Evolutionary conservation across 2,888 invertebrate genomes (phyloP).

Genomic region (Chloroclystis v-ata): DNA sequence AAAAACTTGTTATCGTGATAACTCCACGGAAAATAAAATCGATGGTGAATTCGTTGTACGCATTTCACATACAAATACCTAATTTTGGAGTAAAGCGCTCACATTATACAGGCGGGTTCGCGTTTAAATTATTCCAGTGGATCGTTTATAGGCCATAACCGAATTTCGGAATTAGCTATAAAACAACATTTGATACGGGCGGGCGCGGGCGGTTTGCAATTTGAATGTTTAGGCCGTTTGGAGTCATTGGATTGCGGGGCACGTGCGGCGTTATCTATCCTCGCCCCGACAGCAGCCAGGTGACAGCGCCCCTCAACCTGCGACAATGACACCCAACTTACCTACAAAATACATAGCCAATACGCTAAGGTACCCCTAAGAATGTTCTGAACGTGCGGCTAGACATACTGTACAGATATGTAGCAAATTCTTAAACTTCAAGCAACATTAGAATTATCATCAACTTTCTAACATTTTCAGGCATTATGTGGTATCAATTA

Average conservation of each 20-base stretch:
- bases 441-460: no score
- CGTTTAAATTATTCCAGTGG: constrained; percentile 78
- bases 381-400: no score
- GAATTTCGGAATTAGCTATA: constrained; percentile 79
- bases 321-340: constrained; percentile 1
- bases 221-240: constrained; percentile 73
- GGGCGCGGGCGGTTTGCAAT: constrained; percentile 75
- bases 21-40: constrained; percentile 62
- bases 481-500: no score
- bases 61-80: constrained; percentile 79
- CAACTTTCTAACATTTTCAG: no score
- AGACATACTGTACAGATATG: no score
- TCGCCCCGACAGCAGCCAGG: constrained; percentile 32
- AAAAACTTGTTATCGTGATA: constrained; percentile 24
- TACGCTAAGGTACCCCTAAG: no score
- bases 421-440: no score
- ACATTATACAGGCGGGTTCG: constrained; percentile 76
- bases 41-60: constrained; percentile 70
- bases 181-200: constrained; percentile 79
- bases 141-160: constrained; percentile 79
- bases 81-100: constrained; percentile 75
- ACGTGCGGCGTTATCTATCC: constrained; percentile 60
- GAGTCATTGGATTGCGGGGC: constrained; percentile 70
- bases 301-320: constrained; percentile 5
- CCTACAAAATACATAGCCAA: not conserved